Conservation (phyloP, 1,140 invertebrate species). For the Pseudachorutes palmiensis region DNA sequence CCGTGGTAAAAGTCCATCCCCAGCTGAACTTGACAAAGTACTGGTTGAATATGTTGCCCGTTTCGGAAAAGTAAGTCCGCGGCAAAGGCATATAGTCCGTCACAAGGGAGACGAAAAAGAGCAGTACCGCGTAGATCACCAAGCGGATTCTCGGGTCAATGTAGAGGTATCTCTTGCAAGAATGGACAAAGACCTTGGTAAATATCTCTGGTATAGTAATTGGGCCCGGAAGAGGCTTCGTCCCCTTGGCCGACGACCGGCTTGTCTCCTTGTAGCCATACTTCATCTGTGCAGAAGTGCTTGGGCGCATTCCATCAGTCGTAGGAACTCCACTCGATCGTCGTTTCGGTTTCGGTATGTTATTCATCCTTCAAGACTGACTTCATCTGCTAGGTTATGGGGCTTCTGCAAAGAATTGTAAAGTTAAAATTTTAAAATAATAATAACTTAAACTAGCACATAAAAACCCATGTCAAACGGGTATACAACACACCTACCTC, state of each 20-base stretch:
- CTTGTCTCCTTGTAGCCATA: slow-evolving; percentile 19
- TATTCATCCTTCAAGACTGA: no score
- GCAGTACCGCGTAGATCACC: slow-evolving; percentile 65
- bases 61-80: slow-evolving; percentile 74
- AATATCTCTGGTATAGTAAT: slow-evolving; percentile 71
- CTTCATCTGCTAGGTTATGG: no score
- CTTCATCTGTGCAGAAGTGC: slow-evolving; percentile 21
- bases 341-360: no score
- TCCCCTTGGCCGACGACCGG: slow-evolving; percentile 41
- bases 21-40: slow-evolving; percentile 93
- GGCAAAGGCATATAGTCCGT: slow-evolving; percentile 73
- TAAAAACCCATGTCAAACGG: no score
- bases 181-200: slow-evolving; percentile 69
- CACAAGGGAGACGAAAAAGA: slow-evolving; percentile 75
- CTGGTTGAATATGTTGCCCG: slow-evolving; percentile 78
- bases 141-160: slow-evolving; percentile 79
- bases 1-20: slow-evolving; percentile 61
- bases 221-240: slow-evolving; percentile 65
- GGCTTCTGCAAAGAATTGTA: no score
- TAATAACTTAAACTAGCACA: no score
- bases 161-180: slow-evolving; percentile 78
- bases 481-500: no score
- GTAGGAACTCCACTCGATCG: background rate
- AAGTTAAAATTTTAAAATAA: no score
- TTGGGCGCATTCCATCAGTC: background rate